phyloP scores from a whole-genome alignment of 2,113 vertebrate genomes.

The Setophaga petechia region DNA sequence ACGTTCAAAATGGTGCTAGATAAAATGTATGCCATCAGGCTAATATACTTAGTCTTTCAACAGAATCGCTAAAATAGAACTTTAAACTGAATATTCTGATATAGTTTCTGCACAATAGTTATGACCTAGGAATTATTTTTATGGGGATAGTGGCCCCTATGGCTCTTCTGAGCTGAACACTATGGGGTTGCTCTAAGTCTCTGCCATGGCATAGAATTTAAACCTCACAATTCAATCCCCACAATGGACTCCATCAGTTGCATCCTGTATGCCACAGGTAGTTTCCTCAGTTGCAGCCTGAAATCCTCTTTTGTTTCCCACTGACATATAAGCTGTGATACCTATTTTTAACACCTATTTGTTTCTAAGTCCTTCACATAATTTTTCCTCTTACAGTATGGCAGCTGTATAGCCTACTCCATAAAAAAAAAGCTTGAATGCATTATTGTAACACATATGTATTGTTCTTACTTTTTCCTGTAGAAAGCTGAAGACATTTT shows the following conservation, averaged over 20 bases:
- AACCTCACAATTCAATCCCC: not conserved
- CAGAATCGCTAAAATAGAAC: not conserved
- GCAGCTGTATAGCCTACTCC: not conserved
- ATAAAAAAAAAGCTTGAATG: not conserved
- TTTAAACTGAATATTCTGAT: not conserved
- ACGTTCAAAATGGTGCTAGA: not conserved
- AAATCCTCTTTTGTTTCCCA: not conserved
- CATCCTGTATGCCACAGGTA: not conserved
- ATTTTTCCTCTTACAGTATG: not conserved
- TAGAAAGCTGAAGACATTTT: not conserved
- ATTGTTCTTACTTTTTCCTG: not conserved
- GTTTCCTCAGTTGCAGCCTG: not conserved
- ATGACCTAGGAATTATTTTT: not conserved
- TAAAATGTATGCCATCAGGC: not conserved
- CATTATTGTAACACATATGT: not conserved
- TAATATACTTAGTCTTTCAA: not conserved
- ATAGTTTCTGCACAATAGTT: not conserved
- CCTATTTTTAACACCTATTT: not conserved
- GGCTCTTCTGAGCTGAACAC: not conserved
- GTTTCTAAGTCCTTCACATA: not conserved
- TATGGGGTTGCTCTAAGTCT: not conserved
- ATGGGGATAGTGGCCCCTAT: fast-evolving
- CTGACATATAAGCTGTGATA: not conserved
- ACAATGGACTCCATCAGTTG: not conserved
- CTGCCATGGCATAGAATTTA: not conserved